Conservation (phyloP, 2,888 invertebrate species). For the Leptinotarsa peninsularis region DNA sequence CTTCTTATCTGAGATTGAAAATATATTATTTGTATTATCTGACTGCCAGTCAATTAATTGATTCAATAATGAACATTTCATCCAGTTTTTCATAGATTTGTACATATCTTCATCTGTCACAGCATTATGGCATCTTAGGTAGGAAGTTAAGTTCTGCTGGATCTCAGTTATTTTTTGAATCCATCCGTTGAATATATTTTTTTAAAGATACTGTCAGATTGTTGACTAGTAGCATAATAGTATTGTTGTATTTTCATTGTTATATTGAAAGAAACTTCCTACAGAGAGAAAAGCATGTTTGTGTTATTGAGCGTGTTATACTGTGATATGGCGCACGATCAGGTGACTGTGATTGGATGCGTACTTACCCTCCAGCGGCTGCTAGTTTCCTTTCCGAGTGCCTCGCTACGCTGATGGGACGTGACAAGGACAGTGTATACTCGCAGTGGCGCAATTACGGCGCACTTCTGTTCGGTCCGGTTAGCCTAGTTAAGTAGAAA, state of each 20-base stretch:
- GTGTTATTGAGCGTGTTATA: constrained; percentile 64
- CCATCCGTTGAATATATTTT: constrained; percentile 13
- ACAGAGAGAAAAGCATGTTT: constrained; percentile 55
- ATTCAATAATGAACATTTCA: neutral
- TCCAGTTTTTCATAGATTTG: neutral
- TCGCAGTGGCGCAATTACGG: constrained; percentile 51
- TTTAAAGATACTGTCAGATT: constrained; percentile 18
- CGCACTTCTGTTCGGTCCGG: constrained; percentile 61
- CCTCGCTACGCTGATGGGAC: constrained; percentile 66
- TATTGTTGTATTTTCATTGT: constrained; percentile 32
- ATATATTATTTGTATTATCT: neutral
- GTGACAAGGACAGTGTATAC: constrained; percentile 63
- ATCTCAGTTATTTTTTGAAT: neutral
- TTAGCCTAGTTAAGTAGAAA: constrained; percentile 63
- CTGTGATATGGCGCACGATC: constrained; percentile 68
- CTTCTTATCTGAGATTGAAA: constrained; percentile 6
- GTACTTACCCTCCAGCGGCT: constrained; percentile 66
- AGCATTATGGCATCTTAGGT: constrained; percentile 8
- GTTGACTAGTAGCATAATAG: constrained; percentile 29
- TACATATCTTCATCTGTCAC: constrained; percentile 6
- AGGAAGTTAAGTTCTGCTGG: constrained; percentile 1
- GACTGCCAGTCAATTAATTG: constrained; percentile 14
- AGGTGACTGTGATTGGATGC: constrained; percentile 66
- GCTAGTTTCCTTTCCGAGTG: constrained; percentile 67
- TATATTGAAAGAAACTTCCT: constrained; percentile 25